Base-by-base conservation (phyloP, 2,888 invertebrate species). In the Pedicia rivosa region DNA sequence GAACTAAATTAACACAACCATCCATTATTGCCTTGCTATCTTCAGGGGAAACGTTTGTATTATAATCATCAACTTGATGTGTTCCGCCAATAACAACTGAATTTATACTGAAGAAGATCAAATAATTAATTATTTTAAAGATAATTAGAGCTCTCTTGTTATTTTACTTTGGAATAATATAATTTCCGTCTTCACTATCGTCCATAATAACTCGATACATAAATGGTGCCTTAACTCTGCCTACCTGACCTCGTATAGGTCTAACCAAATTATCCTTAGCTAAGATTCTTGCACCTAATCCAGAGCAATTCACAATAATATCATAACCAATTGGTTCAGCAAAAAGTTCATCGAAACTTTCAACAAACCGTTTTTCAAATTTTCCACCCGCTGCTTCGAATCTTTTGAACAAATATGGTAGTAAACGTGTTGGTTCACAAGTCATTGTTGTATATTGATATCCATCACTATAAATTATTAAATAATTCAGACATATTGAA, bases 281-380 rank as follows among this genome's bases (percentile, higher is more conserved):
- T 1, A 87, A 54, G 7, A 63, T 44, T 44, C 64, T 63, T 1
- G 86, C 72, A 2, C 72, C 74, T 1, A 87, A 50, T 2, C 83
- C 88, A 2, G 74, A 67, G 47, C 87, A 88, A 54, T 88, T 87
- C 29, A 88, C 66, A n/a, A 88, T 62, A 1, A 81, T 64, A 51
- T 83, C 75, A 48, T 63, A 77, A 1, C 57, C 55, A 1, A 57
- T 46, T 12, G 72, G 53, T 22, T 68, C 62, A 1, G 57, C 55
- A 1, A 57, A 46, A 13, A 72, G 53, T 22, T 68, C 62, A 4
- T 70, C 53, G 1, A 78, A 52, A 35, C 64, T 54, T 9, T 66
- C 59, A 5, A 82, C 56, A 46, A 64, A 68, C 44, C 62, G 64
- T 15, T 56, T 53, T 7, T 61, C 46, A 12, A 75, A 49, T 37